Percentiles rank a stretch among this genome's conserved stretches.
Conservation (phyloP, 2,113 vertebrate genomes). For the Pluvianellus socialis region DNA sequence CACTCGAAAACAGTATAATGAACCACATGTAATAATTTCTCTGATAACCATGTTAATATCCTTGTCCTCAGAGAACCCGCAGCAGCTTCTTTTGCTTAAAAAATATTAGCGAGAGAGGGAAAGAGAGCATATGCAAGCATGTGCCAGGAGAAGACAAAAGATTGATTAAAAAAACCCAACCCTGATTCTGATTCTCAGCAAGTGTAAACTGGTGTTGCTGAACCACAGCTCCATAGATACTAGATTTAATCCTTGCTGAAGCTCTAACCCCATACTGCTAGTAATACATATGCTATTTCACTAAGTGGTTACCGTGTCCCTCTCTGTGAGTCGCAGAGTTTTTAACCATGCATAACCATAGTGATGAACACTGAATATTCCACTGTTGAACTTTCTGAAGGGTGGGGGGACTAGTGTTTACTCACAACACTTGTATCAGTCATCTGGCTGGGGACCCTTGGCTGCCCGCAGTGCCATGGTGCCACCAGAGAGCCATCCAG, state of each 20-base stretch:
- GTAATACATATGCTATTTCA: neutral
- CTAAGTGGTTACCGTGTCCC: neutral
- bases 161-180: neutral
- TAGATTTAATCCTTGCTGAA: neutral
- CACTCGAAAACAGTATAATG: neutral
- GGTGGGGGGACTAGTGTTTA: neutral
- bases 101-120: neutral
- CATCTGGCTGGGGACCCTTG: neutral
- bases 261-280: neutral
- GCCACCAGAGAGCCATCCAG: neutral
- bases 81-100: conserved; percentile 6
- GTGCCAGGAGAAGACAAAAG: neutral
- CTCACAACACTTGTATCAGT: neutral
- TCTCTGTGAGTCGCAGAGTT: neutral
- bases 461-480: neutral
- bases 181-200: neutral
- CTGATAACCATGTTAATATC: neutral
- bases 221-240: neutral
- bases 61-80: neutral
- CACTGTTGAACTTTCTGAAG: neutral
- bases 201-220: neutral
- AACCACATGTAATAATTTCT: neutral
- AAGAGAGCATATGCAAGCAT: neutral
- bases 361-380: neutral
- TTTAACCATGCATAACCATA: neutral